Conservation (phyloP, 2,888 invertebrate species). For the Calameuta filiformis region DNA sequence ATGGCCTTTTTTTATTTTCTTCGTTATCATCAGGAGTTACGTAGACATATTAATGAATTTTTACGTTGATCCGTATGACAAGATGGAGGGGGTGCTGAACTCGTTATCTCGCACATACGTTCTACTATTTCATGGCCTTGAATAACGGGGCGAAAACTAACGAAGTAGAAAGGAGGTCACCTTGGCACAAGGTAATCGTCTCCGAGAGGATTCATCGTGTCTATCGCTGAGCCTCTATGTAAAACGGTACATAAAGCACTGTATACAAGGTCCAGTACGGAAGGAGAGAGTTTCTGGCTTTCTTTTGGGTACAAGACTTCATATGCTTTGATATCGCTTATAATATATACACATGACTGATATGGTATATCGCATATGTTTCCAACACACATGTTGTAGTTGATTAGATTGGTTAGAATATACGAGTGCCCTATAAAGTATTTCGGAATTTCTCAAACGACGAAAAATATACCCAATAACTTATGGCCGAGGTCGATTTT, state of each 20-base stretch:
- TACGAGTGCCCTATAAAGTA: background rate
- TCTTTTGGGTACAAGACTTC: background rate
- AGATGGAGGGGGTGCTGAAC: background rate
- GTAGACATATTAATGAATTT: background rate
- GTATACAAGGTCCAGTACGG: background rate
- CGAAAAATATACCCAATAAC: background rate
- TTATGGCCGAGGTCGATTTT: background rate
- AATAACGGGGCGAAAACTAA: background rate
- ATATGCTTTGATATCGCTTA: background rate
- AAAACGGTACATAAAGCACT: background rate
- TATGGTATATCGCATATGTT: background rate
- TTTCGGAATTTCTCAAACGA: background rate
- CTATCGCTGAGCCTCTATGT: background rate
- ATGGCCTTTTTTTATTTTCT: background rate
- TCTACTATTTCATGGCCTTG: background rate
- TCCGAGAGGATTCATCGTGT: constrained; percentile 29
- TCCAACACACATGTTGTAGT: background rate
- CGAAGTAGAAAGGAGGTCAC: constrained; percentile 34
- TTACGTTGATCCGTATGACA: background rate
- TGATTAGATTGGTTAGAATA: background rate
- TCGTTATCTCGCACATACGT: background rate
- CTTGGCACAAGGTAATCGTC: constrained; percentile 27
- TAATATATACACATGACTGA: background rate
- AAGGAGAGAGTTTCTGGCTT: background rate
- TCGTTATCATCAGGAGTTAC: background rate